phyloP scores from a whole-genome alignment of 2,888 invertebrate species.

The Hermaeophaga mercurialis region DNA sequence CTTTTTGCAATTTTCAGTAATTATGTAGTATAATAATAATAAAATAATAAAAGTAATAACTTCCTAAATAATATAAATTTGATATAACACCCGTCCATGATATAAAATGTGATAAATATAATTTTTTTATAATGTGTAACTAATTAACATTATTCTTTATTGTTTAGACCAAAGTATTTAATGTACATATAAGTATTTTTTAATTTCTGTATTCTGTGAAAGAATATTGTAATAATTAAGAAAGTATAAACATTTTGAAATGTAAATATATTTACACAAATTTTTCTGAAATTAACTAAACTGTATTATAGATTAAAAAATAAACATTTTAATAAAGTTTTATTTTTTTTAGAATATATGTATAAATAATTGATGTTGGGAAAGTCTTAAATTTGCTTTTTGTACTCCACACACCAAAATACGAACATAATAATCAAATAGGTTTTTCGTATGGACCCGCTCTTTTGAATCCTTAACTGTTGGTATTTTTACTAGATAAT shows the following conservation, averaged over 20 bases:
- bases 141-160: slow-evolving; percentile 2
- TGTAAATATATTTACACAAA: neutral
- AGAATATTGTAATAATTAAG: neutral
- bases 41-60: slow-evolving; percentile 1
- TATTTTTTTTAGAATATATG: neutral
- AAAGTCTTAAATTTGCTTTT: too few species aligned
- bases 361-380: too few species aligned
- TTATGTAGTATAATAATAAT: neutral
- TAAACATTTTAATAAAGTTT: neutral
- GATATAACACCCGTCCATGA: slow-evolving; percentile 17
- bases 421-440: too few species aligned
- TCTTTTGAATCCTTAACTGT: too few species aligned
- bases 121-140: slow-evolving; percentile 11
- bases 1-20: neutral
- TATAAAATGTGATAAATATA: slow-evolving; percentile 21
- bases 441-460: too few species aligned
- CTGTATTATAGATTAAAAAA: neutral
- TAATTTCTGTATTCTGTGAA: neutral
- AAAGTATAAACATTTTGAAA: neutral
- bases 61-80: neutral
- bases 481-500: too few species aligned
- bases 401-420: too few species aligned
- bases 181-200: slow-evolving; percentile 25
- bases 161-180: slow-evolving; percentile 29
- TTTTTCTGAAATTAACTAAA: neutral